Conservation (phyloP, 2,113 vertebrate species). For the Ptilonorhynchus violaceus region DNA sequence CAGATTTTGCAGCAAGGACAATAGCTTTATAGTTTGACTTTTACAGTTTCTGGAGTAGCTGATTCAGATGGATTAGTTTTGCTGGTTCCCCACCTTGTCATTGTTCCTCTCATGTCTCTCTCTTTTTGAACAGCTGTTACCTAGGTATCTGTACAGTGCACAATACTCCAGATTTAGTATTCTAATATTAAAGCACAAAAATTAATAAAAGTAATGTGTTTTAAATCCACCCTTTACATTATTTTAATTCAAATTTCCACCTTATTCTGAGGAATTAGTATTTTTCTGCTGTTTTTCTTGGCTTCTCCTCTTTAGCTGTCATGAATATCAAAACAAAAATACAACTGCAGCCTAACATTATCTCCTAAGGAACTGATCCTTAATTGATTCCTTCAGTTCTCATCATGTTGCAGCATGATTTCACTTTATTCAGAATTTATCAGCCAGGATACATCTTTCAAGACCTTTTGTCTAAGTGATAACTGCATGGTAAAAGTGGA, state of each 20-base stretch:
- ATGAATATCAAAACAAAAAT: neutral
- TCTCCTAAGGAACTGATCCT: neutral
- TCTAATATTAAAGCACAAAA: neutral
- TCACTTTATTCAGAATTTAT: neutral
- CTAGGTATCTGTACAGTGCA: neutral
- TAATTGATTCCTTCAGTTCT: neutral
- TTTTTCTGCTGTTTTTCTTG: neutral
- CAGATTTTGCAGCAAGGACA: neutral
- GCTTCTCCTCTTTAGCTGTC: neutral
- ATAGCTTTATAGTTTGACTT: neutral
- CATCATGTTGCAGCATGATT: neutral
- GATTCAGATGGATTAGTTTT: neutral
- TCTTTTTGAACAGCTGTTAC: neutral
- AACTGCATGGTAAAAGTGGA: neutral
- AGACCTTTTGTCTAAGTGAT: neutral
- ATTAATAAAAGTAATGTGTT: neutral
- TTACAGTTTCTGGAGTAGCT: neutral
- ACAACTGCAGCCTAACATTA: neutral
- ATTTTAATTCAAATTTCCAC: neutral
- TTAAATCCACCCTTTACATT: neutral
- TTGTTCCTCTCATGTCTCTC: neutral
- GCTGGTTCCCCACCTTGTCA: neutral
- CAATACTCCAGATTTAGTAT: neutral
- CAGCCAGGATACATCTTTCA: neutral
- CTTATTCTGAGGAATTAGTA: neutral